A percentile compares a stretch with the other conserved stretches of the same genome.
phyloP scores from a whole-genome alignment of 2,888 invertebrate species.

The Noctua pronuba region DNA sequence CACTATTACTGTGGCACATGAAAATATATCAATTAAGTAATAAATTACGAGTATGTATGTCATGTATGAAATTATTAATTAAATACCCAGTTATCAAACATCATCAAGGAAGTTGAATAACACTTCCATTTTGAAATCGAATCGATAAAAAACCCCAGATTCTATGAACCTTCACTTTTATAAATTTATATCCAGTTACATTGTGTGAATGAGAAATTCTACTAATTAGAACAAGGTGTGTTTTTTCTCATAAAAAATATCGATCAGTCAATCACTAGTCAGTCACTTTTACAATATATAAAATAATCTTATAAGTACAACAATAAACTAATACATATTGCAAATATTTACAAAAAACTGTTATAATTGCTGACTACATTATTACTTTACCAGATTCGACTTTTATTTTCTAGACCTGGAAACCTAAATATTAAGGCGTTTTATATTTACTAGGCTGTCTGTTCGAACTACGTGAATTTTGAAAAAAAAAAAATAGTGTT shows the following conservation, averaged over 20 bases:
- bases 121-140: constrained; percentile 20
- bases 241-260: not conserved
- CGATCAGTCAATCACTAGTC: too few species aligned
- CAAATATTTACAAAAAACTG: too few species aligned
- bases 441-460: not conserved
- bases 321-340: too few species aligned
- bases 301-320: too few species aligned
- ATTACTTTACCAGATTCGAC: not conserved
- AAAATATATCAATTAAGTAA: not conserved
- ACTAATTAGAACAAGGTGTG: constrained; percentile 1
- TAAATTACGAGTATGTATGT: too few species aligned
- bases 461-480: not conserved
- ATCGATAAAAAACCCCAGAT: constrained; percentile 24
- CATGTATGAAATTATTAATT: not conserved
- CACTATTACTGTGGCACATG: not conserved
- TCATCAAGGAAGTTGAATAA: constrained; percentile 37
- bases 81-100: constrained; percentile 2
- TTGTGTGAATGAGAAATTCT: constrained; percentile 5
- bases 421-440: not conserved
- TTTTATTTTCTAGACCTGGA: constrained; percentile 17
- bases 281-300: too few species aligned
- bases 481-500: too few species aligned
- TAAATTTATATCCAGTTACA: constrained; percentile 13
- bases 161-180: constrained; percentile 14
- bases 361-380: not conserved